phyloP scores from a whole-genome alignment of 2,888 invertebrate species.

The Bembecia ichneumoniformis region DNA sequence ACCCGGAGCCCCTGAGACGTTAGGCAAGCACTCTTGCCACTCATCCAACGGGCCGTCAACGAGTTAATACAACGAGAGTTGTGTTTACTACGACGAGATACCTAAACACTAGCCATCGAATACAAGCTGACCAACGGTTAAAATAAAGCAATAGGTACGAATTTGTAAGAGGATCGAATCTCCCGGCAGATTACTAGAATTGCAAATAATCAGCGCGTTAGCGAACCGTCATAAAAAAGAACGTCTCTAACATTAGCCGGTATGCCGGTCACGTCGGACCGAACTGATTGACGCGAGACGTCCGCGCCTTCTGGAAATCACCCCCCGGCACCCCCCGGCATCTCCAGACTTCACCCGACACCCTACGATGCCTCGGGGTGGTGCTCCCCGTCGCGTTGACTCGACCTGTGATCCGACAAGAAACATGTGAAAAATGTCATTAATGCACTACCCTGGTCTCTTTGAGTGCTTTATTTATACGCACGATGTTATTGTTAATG shows the following conservation, averaged over 20 bases:
- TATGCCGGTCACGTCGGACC: slow-evolving; percentile 63
- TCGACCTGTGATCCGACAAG: slow-evolving; percentile 58
- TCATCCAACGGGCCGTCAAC: too few relatives aligned
- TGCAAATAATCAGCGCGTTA: slow-evolving; percentile 41
- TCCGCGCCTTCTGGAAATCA: slow-evolving; percentile 40
- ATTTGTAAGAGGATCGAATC: not conserved
- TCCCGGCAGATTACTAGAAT: slow-evolving; percentile 27
- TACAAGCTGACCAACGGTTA: too few relatives aligned
- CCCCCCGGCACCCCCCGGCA: slow-evolving; percentile 6
- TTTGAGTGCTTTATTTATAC: slow-evolving; percentile 19
- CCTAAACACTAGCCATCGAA: too few relatives aligned
- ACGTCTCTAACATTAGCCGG: slow-evolving; percentile 30
- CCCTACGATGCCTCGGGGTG: slow-evolving; percentile 12
- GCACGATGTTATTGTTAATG: not conserved
- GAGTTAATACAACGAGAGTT: too few relatives aligned
- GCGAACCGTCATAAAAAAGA: slow-evolving; percentile 39
- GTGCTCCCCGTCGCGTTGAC: slow-evolving; percentile 21
- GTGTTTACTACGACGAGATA: too few relatives aligned
- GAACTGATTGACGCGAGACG: slow-evolving; percentile 72
- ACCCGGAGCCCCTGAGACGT: too few relatives aligned
- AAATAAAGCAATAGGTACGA: slow-evolving; percentile 9
- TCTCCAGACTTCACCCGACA: slow-evolving; percentile 13
- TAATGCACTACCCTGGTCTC: slow-evolving; percentile 54
- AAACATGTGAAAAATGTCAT: slow-evolving; percentile 70
- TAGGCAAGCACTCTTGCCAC: too few relatives aligned